Percentiles rank a stretch among this genome's conserved stretches.
These are phyloP conservation scores for Zapus hudsonius DNA, from an alignment of 2,113 vertebrate genomes.

Conservation along the genomic window DNA sequence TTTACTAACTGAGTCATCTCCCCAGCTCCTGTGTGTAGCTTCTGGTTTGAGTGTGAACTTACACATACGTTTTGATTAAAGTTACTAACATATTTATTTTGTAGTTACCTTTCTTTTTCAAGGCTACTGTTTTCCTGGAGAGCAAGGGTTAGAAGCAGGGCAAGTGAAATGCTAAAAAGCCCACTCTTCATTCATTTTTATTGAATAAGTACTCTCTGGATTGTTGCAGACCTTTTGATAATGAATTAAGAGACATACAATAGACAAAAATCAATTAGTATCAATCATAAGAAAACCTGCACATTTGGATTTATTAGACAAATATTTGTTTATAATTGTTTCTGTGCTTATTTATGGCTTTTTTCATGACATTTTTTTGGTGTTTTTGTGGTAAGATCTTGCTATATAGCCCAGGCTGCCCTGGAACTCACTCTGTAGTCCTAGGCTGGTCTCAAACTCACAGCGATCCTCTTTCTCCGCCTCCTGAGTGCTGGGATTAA, in stretches of 20 bases:
- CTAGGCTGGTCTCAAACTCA: no score
- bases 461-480: no score
- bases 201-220: not conserved
- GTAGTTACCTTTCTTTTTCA: constrained; percentile 5
- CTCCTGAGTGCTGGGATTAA: no score
- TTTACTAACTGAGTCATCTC: no score
- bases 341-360: not conserved
- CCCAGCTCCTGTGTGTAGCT: not conserved
- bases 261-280: not conserved
- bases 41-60: not conserved
- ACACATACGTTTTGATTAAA: not conserved
- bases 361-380: not conserved
- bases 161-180: not conserved
- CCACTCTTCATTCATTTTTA: not conserved
- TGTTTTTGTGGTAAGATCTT: no score
- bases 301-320: not conserved
- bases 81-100: constrained; percentile 19
- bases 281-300: not conserved
- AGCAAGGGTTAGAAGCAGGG: no score
- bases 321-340: not conserved
- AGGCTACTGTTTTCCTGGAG: no score
- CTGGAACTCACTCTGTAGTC: no score
- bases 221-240: not conserved
- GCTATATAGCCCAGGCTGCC: no score
- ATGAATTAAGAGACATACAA: not conserved